phyloP scores from a whole-genome alignment of 2,888 invertebrate genomes.

The Dasysyrphus tricinctus region DNA sequence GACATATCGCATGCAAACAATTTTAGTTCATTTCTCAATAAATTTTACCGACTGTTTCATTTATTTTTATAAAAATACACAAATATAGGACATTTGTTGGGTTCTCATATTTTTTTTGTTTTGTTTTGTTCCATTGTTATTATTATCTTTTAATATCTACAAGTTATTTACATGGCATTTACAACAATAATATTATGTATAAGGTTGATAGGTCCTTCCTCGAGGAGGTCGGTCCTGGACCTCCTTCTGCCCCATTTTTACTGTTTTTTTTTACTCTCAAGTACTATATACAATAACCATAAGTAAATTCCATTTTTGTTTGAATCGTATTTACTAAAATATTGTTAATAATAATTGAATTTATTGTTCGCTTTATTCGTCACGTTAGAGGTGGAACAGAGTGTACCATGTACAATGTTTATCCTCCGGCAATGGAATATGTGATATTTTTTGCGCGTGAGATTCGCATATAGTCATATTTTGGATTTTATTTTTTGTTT shows the following conservation, averaged over 20 bases:
- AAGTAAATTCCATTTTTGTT: slow-evolving; percentile 63
- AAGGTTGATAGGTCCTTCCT: slow-evolving; percentile 71
- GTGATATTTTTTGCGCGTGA: slow-evolving; percentile 65
- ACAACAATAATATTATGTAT: slow-evolving; percentile 65
- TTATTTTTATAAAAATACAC: slow-evolving; percentile 75
- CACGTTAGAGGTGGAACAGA: slow-evolving; percentile 45
- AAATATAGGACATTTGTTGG: slow-evolving; percentile 75
- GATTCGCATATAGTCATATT: slow-evolving; percentile 46
- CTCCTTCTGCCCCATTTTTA: slow-evolving; percentile 30
- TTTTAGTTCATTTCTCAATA: slow-evolving; percentile 57
- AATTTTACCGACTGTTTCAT: slow-evolving; percentile 63
- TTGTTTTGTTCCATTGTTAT: slow-evolving; percentile 70
- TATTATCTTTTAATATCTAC: slow-evolving; percentile 72
- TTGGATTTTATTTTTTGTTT: slow-evolving; percentile 49
- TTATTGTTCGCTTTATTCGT: slow-evolving; percentile 77
- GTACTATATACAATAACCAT: slow-evolving; percentile 69
- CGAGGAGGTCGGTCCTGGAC: slow-evolving; percentile 56
- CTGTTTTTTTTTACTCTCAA: slow-evolving; percentile 17
- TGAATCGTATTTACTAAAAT: slow-evolving; percentile 79
- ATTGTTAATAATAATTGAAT: slow-evolving; percentile 76
- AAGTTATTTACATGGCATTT: slow-evolving; percentile 75
- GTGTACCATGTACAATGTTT: slow-evolving; percentile 16
- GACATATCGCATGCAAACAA: slow-evolving; percentile 62
- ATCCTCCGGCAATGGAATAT: slow-evolving; percentile 51
- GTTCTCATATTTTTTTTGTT: slow-evolving; percentile 65